A percentile compares a stretch with the other conserved stretches of the same genome.
Conservation (phyloP, 2,888 invertebrate genomes). For the Cantharis rufa region DNA sequence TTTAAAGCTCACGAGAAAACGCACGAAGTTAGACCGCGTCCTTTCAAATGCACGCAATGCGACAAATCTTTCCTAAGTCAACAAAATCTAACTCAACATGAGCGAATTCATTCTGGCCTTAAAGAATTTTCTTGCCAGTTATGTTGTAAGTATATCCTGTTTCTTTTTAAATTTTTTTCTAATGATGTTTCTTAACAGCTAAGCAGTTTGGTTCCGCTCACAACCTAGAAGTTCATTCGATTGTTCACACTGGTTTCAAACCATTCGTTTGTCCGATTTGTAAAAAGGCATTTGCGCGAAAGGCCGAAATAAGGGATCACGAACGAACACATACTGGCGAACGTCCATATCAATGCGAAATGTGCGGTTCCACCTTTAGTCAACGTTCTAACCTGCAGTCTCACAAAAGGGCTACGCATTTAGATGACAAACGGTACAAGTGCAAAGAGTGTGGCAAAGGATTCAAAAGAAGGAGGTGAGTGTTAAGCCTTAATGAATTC, state of each 20-base stretch:
- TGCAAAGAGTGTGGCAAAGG: constrained; percentile 73
- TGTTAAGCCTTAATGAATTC: too few species aligned
- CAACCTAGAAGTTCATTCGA: constrained; percentile 76
- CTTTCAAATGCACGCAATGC: constrained; percentile 70
- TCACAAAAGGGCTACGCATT: constrained; percentile 78
- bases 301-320: constrained; percentile 80
- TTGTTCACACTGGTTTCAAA: constrained; percentile 76
- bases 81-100: constrained; percentile 76
- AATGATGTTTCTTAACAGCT: constrained; percentile 51
- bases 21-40: constrained; percentile 70
- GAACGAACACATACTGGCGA: constrained; percentile 82
- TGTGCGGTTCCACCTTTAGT: constrained; percentile 78
- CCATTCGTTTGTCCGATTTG: constrained; percentile 73
- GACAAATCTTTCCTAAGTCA: constrained; percentile 75
- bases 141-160: constrained; percentile 61
- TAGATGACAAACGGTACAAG: constrained; percentile 73
- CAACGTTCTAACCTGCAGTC: constrained; percentile 82
- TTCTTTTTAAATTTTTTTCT: not conserved
- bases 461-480: constrained; percentile 67
- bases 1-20: constrained; percentile 77
- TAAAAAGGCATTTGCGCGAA: constrained; percentile 74
- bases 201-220: constrained; percentile 79
- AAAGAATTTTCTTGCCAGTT: constrained; percentile 71
- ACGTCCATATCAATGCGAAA: constrained; percentile 77
- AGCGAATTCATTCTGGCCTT: constrained; percentile 71